Evolutionary conservation across 1,140 invertebrate genomes (phyloP).

Genomic region (Brachionus rotundiformis): DNA sequence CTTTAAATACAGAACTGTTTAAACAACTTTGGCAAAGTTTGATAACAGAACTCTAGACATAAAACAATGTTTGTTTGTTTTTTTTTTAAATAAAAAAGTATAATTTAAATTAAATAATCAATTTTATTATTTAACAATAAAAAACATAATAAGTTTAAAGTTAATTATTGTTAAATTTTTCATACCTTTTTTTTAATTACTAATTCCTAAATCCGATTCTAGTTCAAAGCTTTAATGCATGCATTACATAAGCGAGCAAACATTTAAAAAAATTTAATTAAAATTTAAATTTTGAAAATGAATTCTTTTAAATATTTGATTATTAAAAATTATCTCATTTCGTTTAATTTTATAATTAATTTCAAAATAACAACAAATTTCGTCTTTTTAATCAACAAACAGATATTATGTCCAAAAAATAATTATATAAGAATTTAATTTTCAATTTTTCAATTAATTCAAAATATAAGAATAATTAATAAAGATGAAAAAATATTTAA

Average conservation of each 20-base stretch:
- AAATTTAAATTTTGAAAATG: too few relatives aligned
- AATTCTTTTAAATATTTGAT: too few relatives aligned
- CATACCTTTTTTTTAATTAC: constrained; percentile 30
- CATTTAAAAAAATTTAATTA: too few relatives aligned
- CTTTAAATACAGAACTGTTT: background rate
- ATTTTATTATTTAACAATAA: background rate
- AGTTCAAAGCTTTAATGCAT: background rate
- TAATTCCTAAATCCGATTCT: background rate
- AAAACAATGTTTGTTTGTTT: background rate
- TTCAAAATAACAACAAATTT: too few relatives aligned
- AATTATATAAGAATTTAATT: too few relatives aligned
- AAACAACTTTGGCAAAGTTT: background rate
- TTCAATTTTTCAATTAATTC: too few relatives aligned
- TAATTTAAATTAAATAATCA: background rate
- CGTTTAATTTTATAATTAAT: too few relatives aligned
- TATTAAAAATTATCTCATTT: too few relatives aligned
- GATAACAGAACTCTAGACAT: background rate
- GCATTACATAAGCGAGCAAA: background rate
- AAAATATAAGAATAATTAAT: too few relatives aligned
- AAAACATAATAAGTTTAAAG: background rate
- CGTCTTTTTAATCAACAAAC: too few relatives aligned
- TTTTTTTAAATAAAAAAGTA: background rate
- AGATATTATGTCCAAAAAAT: too few relatives aligned
- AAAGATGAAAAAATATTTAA: too few relatives aligned
- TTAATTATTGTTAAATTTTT: background rate